Evolutionary conservation across 2,888 invertebrate genomes (phyloP).

Genomic region (Phorcus lineatus): DNA sequence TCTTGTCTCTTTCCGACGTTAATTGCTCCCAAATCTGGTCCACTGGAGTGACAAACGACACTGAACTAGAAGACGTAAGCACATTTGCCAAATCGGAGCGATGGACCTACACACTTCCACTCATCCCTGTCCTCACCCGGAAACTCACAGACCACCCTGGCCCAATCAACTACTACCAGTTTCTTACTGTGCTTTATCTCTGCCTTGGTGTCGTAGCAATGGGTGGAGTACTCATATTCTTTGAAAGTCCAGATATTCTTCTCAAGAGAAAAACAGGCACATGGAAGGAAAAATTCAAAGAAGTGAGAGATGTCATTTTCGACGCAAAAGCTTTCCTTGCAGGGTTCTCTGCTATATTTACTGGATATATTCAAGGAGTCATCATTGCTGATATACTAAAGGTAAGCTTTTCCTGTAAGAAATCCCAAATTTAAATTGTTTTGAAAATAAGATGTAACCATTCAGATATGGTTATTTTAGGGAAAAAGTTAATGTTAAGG

Average conservation of each 20-base stretch:
- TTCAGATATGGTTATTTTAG: no score
- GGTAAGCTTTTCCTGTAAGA: slow-evolving; percentile 44
- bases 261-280: slow-evolving; percentile 54
- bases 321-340: slow-evolving; percentile 55
- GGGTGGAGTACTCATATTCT: slow-evolving; percentile 61
- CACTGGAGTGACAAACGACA: not conserved
- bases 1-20: slow-evolving; percentile 53
- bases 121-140: slow-evolving; percentile 44
- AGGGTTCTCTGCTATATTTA: slow-evolving; percentile 60
- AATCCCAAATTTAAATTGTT: no score
- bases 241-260: slow-evolving; percentile 66
- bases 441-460: no score
- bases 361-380: slow-evolving; percentile 65
- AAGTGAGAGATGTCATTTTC: slow-evolving; percentile 50
- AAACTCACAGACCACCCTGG: slow-evolving; percentile 36
- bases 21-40: slow-evolving; percentile 34
- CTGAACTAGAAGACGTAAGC: slow-evolving; percentile 29
- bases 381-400: slow-evolving; percentile 65
- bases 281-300: slow-evolving; percentile 54
- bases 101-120: slow-evolving; percentile 48
- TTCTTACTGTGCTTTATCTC: slow-evolving; percentile 63
- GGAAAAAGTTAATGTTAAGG: no score
- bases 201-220: slow-evolving; percentile 61
- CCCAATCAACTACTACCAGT: slow-evolving; percentile 54
- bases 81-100: slow-evolving; percentile 29